Evolutionary conservation across 1,140 invertebrate genomes (phyloP).

Genomic region (Bathynomus jamesi): DNA sequence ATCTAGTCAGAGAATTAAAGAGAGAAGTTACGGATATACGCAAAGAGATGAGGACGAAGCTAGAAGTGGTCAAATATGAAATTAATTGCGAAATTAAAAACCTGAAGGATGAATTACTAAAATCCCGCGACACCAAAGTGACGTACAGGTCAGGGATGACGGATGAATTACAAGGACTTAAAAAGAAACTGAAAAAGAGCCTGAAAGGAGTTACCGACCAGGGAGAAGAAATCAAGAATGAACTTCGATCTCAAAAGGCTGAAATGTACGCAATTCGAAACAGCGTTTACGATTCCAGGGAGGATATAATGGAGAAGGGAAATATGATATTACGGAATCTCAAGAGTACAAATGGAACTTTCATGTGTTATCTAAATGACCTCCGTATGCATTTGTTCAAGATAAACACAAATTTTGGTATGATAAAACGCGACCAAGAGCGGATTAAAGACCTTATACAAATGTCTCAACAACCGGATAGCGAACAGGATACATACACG

Average conservation of each 20-base stretch:
- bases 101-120: slow-evolving; percentile 25
- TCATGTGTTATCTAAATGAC: slow-evolving; percentile 31
- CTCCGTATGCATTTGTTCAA: slow-evolving; percentile 27
- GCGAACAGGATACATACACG: slow-evolving; percentile 9
- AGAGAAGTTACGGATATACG: slow-evolving; percentile 26
- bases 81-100: slow-evolving; percentile 35
- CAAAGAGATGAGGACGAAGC: slow-evolving; percentile 23
- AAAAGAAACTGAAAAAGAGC: slow-evolving; percentile 26
- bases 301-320: slow-evolving; percentile 29
- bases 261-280: slow-evolving; percentile 32
- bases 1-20: slow-evolving; percentile 20
- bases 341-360: slow-evolving; percentile 24
- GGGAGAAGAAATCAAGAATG: slow-evolving; percentile 32
- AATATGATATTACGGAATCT: slow-evolving; percentile 28
- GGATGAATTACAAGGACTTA: slow-evolving; percentile 17
- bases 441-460: slow-evolving; percentile 25
- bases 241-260: slow-evolving; percentile 33
- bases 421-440: slow-evolving; percentile 29
- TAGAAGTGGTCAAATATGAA: slow-evolving; percentile 34
- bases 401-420: slow-evolving; percentile 32
- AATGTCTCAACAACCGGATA: slow-evolving; percentile 6
- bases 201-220: slow-evolving; percentile 24
- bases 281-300: slow-evolving; percentile 30
- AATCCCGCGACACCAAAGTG: slow-evolving; percentile 13
- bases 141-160: slow-evolving; percentile 18